A percentile compares a stretch with the other conserved stretches of the same genome.
Evolutionary conservation across 23 tunicate species (phyloP).

Genomic region (Diplosoma virens): DNA sequence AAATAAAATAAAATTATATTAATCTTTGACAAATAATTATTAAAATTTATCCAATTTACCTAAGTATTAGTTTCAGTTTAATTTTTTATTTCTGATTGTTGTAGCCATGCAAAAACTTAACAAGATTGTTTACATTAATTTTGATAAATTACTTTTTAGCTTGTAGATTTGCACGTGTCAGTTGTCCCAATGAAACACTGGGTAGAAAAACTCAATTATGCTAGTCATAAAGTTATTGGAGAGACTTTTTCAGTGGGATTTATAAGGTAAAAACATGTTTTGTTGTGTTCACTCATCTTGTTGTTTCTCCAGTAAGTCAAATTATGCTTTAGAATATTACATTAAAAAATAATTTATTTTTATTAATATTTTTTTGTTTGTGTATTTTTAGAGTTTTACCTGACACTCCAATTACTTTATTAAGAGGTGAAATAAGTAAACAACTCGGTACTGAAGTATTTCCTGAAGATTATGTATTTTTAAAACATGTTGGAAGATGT

Average conservation of each 20-base stretch:
- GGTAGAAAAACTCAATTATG: slow-evolving; percentile 80
- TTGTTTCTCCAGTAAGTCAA: too few relatives aligned
- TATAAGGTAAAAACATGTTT: slow-evolving; percentile 31
- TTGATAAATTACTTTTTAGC: slow-evolving; percentile 37
- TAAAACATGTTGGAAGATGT: slow-evolving; percentile 81
- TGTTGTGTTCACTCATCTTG: background rate
- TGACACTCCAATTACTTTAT: slow-evolving; percentile 32
- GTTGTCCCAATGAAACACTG: slow-evolving; percentile 73
- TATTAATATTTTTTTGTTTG: too few relatives aligned
- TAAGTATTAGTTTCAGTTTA: too few relatives aligned
- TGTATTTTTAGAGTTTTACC: slow-evolving; percentile 76
- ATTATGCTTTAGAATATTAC: background rate
- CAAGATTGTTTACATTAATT: too few relatives aligned
- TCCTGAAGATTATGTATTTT: slow-evolving; percentile 70
- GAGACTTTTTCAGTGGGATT: slow-evolving; percentile 79
- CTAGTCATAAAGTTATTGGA: slow-evolving; percentile 62
- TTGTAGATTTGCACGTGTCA: slow-evolving; percentile 79
- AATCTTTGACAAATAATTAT: too few relatives aligned
- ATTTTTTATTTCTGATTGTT: too few relatives aligned
- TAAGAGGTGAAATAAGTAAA: slow-evolving; percentile 49
- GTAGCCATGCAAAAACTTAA: too few relatives aligned
- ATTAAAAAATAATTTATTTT: too few relatives aligned
- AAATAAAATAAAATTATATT: too few relatives aligned
- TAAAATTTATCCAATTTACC: too few relatives aligned
- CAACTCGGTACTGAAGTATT: slow-evolving; percentile 70